Evolutionary conservation across 2,888 invertebrate genomes (phyloP).

Genomic region (Heteropelma amictum): DNA sequence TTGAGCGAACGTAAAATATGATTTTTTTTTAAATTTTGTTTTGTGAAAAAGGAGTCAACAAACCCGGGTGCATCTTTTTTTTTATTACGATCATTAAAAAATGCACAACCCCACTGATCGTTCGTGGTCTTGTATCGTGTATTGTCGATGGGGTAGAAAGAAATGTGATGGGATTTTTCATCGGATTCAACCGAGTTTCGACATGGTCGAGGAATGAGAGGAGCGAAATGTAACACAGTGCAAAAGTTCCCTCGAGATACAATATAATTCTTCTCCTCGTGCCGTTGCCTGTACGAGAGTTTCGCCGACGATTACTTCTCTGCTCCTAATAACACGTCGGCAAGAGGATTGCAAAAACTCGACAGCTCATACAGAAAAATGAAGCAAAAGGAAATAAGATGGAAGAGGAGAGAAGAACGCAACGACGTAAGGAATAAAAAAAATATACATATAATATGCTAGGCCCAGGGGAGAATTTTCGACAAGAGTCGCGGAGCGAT

Average conservation of each 20-base stretch:
- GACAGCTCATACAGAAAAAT: conserved; percentile 12
- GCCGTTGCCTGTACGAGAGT: conserved; percentile 4
- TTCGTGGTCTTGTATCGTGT: background rate
- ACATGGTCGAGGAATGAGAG: conserved; percentile 10
- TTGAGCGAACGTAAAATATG: no score
- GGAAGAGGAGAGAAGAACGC: background rate
- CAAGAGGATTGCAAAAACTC: conserved; percentile 32
- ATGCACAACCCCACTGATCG: background rate
- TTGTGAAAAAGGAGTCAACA: no score
- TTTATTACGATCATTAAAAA: conserved; percentile 3
- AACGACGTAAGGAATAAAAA: conserved; percentile 8
- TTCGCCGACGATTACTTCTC: conserved; percentile 44
- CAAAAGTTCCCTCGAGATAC: conserved; percentile 7
- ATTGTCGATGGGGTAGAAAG: background rate
- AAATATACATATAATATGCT: no score
- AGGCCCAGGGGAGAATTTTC: conserved; percentile 1
- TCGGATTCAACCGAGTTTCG: background rate
- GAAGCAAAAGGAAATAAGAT: background rate
- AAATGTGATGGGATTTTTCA: conserved; percentile 1
- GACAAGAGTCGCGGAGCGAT: conserved; percentile 1
- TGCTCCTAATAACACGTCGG: conserved; percentile 46
- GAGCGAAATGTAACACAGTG: background rate
- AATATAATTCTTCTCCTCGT: conserved; percentile 32
- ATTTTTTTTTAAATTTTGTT: no score
- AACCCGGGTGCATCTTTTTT: no score